phyloP scores from a whole-genome alignment of 2,888 invertebrate genomes.

The Therioaphis trifolii region DNA sequence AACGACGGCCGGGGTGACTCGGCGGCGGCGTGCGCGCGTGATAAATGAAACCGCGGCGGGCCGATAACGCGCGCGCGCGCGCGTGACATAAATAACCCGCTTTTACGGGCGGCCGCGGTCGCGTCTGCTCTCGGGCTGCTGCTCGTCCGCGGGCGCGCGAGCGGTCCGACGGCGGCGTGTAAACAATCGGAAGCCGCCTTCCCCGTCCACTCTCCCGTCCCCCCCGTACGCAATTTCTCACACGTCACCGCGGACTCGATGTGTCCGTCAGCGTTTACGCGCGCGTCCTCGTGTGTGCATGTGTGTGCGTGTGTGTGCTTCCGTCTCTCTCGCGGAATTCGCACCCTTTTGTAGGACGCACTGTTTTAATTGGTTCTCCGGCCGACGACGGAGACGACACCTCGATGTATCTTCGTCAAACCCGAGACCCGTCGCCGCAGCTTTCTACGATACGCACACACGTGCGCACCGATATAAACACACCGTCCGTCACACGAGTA shows the following conservation, averaged over 20 bases:
- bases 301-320: too few relatives aligned
- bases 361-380: slow-evolving; percentile 55
- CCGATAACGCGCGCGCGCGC: slow-evolving; percentile 29
- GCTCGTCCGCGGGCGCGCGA: neutral
- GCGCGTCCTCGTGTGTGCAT: too few relatives aligned
- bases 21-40: slow-evolving; percentile 9
- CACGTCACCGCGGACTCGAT: slow-evolving; percentile 11
- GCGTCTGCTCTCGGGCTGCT: neutral
- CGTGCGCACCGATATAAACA: too few relatives aligned
- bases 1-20: neutral
- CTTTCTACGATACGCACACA: neutral
- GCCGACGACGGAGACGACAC: slow-evolving; percentile 3
- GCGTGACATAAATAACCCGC: slow-evolving; percentile 42
- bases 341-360: neutral
- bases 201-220: neutral
- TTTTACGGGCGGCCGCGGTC: neutral
- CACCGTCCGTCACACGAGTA: neutral
- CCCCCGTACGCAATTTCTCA: slow-evolving; percentile 34
- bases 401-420: slow-evolving; percentile 59
- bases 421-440: neutral
- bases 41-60: slow-evolving; percentile 47
- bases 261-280: neutral
- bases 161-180: slow-evolving; percentile 39
- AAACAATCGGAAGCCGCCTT: slow-evolving; percentile 40
- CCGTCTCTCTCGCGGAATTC: neutral